Evolutionary conservation across 1,140 invertebrate genomes (phyloP).

Genomic region (Pristionchus pacificus): DNA sequence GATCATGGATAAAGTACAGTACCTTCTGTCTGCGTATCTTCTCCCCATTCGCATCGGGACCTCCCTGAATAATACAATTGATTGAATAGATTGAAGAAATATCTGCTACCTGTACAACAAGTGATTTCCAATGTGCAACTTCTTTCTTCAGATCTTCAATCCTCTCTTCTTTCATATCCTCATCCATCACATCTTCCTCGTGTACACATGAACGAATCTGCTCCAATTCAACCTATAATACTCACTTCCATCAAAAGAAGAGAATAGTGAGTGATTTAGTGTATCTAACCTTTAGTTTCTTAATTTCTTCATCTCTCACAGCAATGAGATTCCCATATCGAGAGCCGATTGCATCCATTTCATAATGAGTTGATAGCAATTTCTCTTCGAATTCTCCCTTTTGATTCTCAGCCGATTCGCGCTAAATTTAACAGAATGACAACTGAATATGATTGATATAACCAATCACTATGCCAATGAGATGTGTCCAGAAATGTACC

Average conservation of each 20-base stretch:
- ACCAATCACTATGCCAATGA: too few species aligned
- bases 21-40: not conserved
- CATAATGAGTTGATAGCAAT: constrained; percentile 20
- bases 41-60: not conserved
- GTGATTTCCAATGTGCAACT: constrained; percentile 1
- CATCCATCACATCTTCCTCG: not conserved
- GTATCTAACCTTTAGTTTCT: constrained; percentile 22
- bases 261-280: not conserved
- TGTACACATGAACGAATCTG: constrained; percentile 14
- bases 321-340: constrained; percentile 20
- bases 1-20: not conserved
- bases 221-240: constrained; percentile 29
- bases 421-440: not conserved
- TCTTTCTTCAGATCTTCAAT: not conserved
- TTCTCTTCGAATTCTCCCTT: constrained; percentile 20
- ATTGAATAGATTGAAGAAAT: not conserved
- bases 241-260: not conserved
- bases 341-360: constrained; percentile 26
- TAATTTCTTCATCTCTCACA: constrained; percentile 30
- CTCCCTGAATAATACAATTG: not conserved
- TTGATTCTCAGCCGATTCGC: not conserved
- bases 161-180: not conserved
- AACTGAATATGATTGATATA: not conserved
- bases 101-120: not conserved
- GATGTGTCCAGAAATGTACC: too few species aligned